Conservation (phyloP, 2,888 invertebrate species). For the Bibio marci region DNA sequence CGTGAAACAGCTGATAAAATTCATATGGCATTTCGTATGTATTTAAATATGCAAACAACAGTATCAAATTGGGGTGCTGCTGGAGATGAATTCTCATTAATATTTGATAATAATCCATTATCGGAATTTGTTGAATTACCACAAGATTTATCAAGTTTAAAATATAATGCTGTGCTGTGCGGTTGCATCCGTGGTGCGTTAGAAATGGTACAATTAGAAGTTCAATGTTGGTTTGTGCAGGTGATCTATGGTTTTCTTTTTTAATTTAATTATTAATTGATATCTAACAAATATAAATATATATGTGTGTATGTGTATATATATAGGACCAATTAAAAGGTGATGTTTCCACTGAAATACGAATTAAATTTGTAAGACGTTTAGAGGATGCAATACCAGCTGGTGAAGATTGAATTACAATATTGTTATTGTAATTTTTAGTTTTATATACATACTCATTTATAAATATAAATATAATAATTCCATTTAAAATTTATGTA, state of each 20-base stretch:
- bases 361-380: constrained; percentile 86
- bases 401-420: constrained; percentile 91
- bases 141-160: constrained; percentile 59
- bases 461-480: no score
- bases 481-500: no score
- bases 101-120: constrained; percentile 88
- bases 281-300: constrained; percentile 1
- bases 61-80: constrained; percentile 88
- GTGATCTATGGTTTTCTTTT: no score
- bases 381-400: constrained; percentile 96
- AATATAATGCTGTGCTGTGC: constrained; percentile 84
- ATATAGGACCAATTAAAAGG: constrained; percentile 87
- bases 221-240: constrained; percentile 83
- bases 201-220: constrained; percentile 97
- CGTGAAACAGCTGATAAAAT: constrained; percentile 94
- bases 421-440: no score
- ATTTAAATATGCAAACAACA: constrained; percentile 80
- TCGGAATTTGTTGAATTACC: constrained; percentile 97
- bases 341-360: constrained; percentile 81
- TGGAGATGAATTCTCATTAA: constrained; percentile 91
- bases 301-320: constrained; percentile 1
- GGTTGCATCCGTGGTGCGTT: constrained; percentile 86
- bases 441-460: no score
- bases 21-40: constrained; percentile 61
- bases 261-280: background rate